phyloP scores from a whole-genome alignment of 1,140 invertebrate genomes.

The Thereuonema tuberculata region DNA sequence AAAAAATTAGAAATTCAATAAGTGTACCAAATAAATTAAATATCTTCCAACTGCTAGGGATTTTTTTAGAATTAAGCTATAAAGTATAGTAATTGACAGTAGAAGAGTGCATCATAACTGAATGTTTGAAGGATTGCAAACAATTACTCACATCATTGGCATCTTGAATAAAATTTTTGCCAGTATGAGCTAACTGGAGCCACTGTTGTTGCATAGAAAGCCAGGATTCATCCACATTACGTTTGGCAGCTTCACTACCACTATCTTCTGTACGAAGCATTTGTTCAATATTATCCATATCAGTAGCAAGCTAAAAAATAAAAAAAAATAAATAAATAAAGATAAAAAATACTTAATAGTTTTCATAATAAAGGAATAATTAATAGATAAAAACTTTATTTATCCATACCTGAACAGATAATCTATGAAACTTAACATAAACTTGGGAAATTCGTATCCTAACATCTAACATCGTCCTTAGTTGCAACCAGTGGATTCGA shows the following conservation, averaged over 20 bases:
- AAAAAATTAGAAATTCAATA: too few species aligned
- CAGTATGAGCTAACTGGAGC: constrained; percentile 43
- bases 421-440: constrained; percentile 59
- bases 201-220: constrained; percentile 43
- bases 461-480: constrained; percentile 46
- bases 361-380: too few species aligned
- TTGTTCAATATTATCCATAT: constrained; percentile 49
- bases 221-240: constrained; percentile 45
- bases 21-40: too few species aligned
- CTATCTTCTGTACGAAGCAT: constrained; percentile 40
- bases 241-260: constrained; percentile 19
- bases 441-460: constrained; percentile 43
- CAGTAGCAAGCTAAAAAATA: constrained; percentile 38
- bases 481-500: constrained; percentile 45
- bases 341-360: too few species aligned
- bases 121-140: too few species aligned
- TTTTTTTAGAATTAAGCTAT: too few species aligned
- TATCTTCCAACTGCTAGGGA: too few species aligned
- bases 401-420: constrained; percentile 46
- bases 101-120: too few species aligned
- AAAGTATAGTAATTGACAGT: too few species aligned
- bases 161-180: constrained; percentile 52
- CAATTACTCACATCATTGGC: too few species aligned
- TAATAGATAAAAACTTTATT: too few species aligned
- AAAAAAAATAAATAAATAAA: not conserved